Evolutionary conservation across 2,888 invertebrate species (phyloP), one percentile per base, ranked within the genome.

Genomic region (Mesoligia furuncula): DNA sequence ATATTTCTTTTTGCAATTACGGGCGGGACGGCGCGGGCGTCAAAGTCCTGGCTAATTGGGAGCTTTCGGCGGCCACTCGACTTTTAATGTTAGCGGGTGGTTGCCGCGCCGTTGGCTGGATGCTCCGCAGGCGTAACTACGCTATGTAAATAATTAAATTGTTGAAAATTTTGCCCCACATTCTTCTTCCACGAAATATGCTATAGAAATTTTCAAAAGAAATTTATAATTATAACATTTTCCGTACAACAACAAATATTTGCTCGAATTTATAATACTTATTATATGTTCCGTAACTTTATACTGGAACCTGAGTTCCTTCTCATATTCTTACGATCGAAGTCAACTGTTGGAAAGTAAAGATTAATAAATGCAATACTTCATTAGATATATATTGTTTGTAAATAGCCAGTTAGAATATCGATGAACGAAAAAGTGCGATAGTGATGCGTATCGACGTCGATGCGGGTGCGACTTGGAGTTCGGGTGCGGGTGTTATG

Each of bases 41-140:
- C 94, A 94, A 95, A 95, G 94, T 95, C 94, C 93, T 89, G 88
- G 95, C 95, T 96, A 95, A 96, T 96, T 96, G 94, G 95, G 92
- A 93, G 95, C 94, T 95, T 96, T 96, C 93, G 93, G 90, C 88
- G 91, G 92, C 92, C 91, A 93, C 95, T 95, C 91, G 92, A 95
- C 92, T 95, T 95, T 94, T 95, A 94, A 95, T 93, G 93, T 92
- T 89, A 87, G 88, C 86, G 86, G 79, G 82, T 85, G 89, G 87
- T 87, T 88, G 86, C 87, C 86, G 87, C 86, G 84, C 89, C 87
- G 90, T 87, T 88, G 89, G 83, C 81, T 83, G 81, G 76, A 83
- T 77, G 82, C 86, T 86, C 85, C 83, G 79, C 80, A 86, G 85
- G 85, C 90, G 80, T 88, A 90, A 90, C 90, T 89, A 89, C 89